Conservation (phyloP, 2,888 invertebrate species). For the Phrixothrix hirtus region DNA sequence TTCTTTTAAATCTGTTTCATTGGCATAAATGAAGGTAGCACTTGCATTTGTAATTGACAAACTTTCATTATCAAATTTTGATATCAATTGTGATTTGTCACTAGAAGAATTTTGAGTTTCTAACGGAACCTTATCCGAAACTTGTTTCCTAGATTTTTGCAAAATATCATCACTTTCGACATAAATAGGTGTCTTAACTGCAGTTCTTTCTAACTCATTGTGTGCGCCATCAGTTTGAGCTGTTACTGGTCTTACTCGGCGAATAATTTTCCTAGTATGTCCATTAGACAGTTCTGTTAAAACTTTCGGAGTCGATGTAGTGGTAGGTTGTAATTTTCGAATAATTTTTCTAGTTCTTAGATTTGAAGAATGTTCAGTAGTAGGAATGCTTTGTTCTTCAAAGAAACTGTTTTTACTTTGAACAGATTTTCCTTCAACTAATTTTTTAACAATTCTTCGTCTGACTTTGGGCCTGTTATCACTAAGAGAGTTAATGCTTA, state of each 20-base stretch:
- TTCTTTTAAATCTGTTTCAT: neutral
- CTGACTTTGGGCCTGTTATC: slow-evolving; percentile 8
- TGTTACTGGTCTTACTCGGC: slow-evolving; percentile 49
- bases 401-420: slow-evolving; percentile 3
- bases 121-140: neutral
- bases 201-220: neutral
- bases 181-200: neutral
- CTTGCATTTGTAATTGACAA: neutral
- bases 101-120: neutral
- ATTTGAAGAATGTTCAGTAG: slow-evolving; percentile 42
- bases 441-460: slow-evolving; percentile 9
- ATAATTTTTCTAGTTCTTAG: slow-evolving; percentile 50
- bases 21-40: neutral
- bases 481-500: slow-evolving; percentile 25
- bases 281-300: slow-evolving; percentile 27
- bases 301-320: slow-evolving; percentile 26
- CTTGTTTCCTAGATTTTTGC: neutral
- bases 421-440: slow-evolving; percentile 12
- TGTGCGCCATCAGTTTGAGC: slow-evolving; percentile 44
- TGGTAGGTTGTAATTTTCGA: slow-evolving; percentile 42
- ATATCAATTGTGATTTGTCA: neutral
- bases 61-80: neutral
- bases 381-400: slow-evolving; percentile 1
- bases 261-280: slow-evolving; percentile 46
- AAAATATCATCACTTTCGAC: neutral